A percentile compares a stretch with the other conserved stretches of the same genome.
Evolutionary conservation across 2,888 invertebrate species (phyloP).

Genomic region (Hemistola chrysoprasaria): DNA sequence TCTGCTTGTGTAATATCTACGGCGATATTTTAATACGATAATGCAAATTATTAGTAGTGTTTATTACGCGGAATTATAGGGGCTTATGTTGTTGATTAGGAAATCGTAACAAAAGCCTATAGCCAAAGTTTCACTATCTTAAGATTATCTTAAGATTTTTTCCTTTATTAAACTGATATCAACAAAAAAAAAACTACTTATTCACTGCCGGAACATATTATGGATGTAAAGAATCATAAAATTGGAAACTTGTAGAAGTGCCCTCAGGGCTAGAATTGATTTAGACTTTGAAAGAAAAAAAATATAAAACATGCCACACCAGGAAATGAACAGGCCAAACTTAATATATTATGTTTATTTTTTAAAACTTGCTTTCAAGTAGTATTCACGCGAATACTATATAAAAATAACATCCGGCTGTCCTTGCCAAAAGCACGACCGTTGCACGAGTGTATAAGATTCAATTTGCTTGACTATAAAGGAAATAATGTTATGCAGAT

Average conservation of each 20-base stretch:
- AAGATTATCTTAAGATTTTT: too few relatives aligned
- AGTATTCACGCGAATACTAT: slow-evolving; percentile 24
- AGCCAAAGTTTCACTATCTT: too few relatives aligned
- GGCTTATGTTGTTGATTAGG: too few relatives aligned
- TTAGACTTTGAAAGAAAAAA: too few relatives aligned
- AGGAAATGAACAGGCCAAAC: slow-evolving; percentile 14
- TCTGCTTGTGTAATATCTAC: slow-evolving; percentile 5
- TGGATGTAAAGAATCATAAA: too few relatives aligned
- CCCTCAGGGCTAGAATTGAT: not conserved
- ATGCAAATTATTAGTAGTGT: slow-evolving; percentile 1
- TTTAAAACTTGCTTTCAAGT: slow-evolving; percentile 15
- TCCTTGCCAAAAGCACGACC: slow-evolving; percentile 42
- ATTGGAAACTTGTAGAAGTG: not conserved
- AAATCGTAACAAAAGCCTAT: too few relatives aligned
- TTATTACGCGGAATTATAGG: not conserved
- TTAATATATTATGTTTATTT: slow-evolving; percentile 10
- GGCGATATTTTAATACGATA: slow-evolving; percentile 4
- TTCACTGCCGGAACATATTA: too few relatives aligned
- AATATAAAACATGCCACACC: slow-evolving; percentile 6
- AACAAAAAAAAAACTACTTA: too few relatives aligned
- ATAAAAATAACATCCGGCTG: slow-evolving; percentile 38
- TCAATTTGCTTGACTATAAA: slow-evolving; percentile 7
- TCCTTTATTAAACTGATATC: too few relatives aligned
- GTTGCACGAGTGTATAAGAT: too few relatives aligned
- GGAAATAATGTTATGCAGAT: slow-evolving; percentile 18